Evolutionary conservation across 1,140 invertebrate genomes (phyloP).

Genomic region (Cydia fagiglandana): DNA sequence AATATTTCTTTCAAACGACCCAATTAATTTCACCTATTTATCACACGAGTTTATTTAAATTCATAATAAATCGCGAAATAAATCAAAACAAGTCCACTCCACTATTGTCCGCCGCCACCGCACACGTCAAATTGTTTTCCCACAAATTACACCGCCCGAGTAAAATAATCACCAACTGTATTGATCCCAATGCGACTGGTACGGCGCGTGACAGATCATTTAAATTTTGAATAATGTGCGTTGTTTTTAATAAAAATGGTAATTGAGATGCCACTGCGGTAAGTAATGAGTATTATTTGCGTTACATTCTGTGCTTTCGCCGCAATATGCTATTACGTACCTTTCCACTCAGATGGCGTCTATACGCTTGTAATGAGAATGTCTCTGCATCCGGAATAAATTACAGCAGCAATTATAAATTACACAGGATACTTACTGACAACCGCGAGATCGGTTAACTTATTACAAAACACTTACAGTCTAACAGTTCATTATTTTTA

Average conservation of each 20-base stretch:
- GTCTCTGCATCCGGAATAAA: neutral
- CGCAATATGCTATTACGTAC: neutral
- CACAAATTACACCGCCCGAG: slow-evolving; percentile 7
- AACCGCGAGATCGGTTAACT: neutral
- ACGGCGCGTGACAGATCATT: slow-evolving; percentile 25
- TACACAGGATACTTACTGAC: neutral
- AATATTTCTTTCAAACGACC: too few relatives aligned
- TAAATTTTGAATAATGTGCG: slow-evolving; percentile 27
- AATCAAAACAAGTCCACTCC: slow-evolving; percentile 21
- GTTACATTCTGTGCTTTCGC: neutral
- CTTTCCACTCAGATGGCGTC: neutral
- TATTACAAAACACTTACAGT: neutral
- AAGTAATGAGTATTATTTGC: slow-evolving; percentile 14
- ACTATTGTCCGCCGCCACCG: neutral
- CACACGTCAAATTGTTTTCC: slow-evolving; percentile 5
- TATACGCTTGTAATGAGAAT: neutral
- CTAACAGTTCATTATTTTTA: too few relatives aligned
- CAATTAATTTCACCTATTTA: too few relatives aligned
- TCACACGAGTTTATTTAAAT: neutral
- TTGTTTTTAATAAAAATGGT: slow-evolving; percentile 28
- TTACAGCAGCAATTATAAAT: neutral
- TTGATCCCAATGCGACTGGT: slow-evolving; percentile 18
- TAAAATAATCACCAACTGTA: slow-evolving; percentile 21
- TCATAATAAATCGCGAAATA: neutral
- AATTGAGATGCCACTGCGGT: slow-evolving; percentile 11